Conservation (phyloP, 2,113 vertebrate species). For the Epinephelus cyanopodus region DNA sequence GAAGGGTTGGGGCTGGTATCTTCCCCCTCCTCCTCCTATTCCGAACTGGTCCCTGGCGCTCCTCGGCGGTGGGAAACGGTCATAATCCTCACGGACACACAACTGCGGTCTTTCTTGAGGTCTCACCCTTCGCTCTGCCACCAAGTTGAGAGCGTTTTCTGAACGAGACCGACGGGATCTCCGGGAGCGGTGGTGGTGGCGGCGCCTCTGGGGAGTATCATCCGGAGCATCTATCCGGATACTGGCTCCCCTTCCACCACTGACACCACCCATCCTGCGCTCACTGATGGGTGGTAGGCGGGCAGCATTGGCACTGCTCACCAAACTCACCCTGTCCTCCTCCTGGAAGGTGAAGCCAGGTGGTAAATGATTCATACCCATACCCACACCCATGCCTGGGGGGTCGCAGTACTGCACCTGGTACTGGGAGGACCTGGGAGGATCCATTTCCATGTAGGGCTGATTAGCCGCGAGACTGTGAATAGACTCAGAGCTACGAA, state of each 20-base stretch:
- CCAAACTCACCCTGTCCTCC: slow-evolving; percentile 86
- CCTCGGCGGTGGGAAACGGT: slow-evolving; percentile 90
- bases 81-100: slow-evolving; percentile 91
- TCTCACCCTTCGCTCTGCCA: slow-evolving; percentile 87
- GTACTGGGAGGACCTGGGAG: slow-evolving; percentile 84
- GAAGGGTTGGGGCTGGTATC: slow-evolving; percentile 88
- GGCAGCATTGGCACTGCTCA: slow-evolving; percentile 84
- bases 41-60: slow-evolving; percentile 88
- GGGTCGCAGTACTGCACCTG: slow-evolving; percentile 88
- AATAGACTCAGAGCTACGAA: slow-evolving; percentile 94
- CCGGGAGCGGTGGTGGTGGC: slow-evolving; percentile 87
- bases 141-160: slow-evolving; percentile 95
- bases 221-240: slow-evolving; percentile 76
- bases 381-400: slow-evolving; percentile 70
- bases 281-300: slow-evolving; percentile 92
- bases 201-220: slow-evolving; percentile 86
- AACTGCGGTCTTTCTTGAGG: slow-evolving; percentile 89
- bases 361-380: slow-evolving; percentile 84
- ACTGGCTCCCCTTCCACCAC: slow-evolving; percentile 78
- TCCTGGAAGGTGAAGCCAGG: slow-evolving; percentile 93
- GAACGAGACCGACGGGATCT: slow-evolving; percentile 94
- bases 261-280: slow-evolving; percentile 81
- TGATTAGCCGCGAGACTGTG: slow-evolving; percentile 90
- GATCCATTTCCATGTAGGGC: slow-evolving; percentile 93
- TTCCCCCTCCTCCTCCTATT: slow-evolving; percentile 64